Percentiles rank a stretch among this genome's conserved stretches.
Evolutionary conservation across 2,797 vertebrate genomes (phyloP).

Genomic region (Poeciliopsis gracilis): DNA sequence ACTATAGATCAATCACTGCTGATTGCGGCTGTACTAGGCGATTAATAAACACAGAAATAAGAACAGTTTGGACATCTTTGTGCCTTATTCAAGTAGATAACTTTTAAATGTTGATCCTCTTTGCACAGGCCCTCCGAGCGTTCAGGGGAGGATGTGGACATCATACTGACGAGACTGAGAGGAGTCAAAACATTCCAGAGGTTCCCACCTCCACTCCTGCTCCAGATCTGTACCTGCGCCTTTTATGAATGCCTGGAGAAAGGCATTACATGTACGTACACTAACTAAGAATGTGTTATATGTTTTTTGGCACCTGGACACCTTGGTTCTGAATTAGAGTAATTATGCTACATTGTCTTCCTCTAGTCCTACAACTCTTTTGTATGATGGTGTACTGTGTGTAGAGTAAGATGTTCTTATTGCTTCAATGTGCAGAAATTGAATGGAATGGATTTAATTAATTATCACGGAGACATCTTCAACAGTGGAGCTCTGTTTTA

Average conservation of each 20-base stretch:
- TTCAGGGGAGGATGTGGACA: slow-evolving; percentile 96
- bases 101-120: slow-evolving; percentile 30
- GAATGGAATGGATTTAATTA: background rate
- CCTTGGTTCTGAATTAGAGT: background rate
- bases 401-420: background rate
- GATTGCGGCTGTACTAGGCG: slow-evolving; percentile 2
- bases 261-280: slow-evolving; percentile 92
- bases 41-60: slow-evolving; percentile 5
- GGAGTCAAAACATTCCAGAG: slow-evolving; percentile 97
- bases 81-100: background rate
- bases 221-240: slow-evolving; percentile 95
- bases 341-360: background rate
- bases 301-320: background rate
- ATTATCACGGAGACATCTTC: background rate
- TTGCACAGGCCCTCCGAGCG: slow-evolving; percentile 89
- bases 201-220: slow-evolving; percentile 93
- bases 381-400: background rate
- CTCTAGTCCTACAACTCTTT: background rate
- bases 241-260: slow-evolving; percentile 98
- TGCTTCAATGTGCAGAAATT: background rate
- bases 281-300: background rate
- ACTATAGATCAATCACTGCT: slow-evolving; percentile 15
- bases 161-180: slow-evolving; percentile 92
- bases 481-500: background rate
- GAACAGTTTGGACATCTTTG: background rate